Conservation (phyloP, 2,888 invertebrate genomes). For the Dichetophora obliterata region DNA sequence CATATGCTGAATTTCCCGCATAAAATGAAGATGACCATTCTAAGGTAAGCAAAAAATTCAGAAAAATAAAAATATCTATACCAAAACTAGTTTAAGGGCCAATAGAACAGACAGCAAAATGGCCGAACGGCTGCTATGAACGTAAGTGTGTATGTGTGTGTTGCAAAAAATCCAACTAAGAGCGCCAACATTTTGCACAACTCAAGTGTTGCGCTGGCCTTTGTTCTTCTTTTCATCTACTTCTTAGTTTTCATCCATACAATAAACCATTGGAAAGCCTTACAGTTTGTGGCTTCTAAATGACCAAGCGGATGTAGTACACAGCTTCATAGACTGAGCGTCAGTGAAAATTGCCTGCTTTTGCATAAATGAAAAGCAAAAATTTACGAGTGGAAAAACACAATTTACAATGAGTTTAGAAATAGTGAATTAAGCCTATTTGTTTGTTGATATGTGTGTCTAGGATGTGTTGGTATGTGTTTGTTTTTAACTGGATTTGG, state of each 20-base stretch:
- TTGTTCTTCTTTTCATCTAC: not conserved
- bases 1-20: conserved; percentile 57
- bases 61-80: not conserved
- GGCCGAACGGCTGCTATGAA: too few species aligned
- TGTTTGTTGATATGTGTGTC: conserved; percentile 37
- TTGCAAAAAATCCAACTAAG: too few species aligned
- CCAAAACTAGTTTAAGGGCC: not conserved
- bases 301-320: not conserved
- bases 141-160: too few species aligned
- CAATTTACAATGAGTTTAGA: conserved; percentile 55
- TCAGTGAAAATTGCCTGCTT: conserved; percentile 32
- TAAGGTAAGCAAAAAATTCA: not conserved
- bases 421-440: conserved; percentile 33
- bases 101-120: not conserved
- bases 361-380: conserved; percentile 58
- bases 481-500: not conserved
- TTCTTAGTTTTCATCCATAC: not conserved
- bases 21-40: conserved; percentile 43
- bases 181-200: not conserved
- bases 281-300: conserved; percentile 23
- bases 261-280: not conserved
- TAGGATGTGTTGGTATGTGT: not conserved
- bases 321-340: not conserved
- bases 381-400: conserved; percentile 58
- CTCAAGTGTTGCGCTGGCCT: not conserved